phyloP scores from a whole-genome alignment of 2,888 invertebrate genomes.

The Drosophila nr. fundita region DNA sequence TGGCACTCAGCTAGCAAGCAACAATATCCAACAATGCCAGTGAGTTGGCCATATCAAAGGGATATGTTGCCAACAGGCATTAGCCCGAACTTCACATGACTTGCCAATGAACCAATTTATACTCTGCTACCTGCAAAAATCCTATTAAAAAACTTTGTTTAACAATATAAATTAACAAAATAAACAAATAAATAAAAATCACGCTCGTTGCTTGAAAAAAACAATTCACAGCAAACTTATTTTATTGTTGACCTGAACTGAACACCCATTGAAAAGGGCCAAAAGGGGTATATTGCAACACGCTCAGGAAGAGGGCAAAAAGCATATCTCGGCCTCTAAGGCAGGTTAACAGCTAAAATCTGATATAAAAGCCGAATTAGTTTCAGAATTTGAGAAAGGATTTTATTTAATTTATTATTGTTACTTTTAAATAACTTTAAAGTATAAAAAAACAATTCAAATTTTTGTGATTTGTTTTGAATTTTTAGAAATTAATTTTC shows the following conservation, averaged over 20 bases:
- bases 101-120: background rate
- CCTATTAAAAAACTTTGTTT: background rate
- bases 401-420: too few relatives aligned
- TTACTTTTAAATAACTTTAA: too few relatives aligned
- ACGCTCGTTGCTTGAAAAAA: background rate
- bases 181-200: background rate
- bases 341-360: background rate
- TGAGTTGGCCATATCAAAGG: conserved; percentile 17
- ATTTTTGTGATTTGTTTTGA: background rate
- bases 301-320: background rate
- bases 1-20: background rate
- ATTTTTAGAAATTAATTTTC: background rate
- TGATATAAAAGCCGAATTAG: background rate
- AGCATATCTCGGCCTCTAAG: background rate
- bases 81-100: background rate
- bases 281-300: background rate
- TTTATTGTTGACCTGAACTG: background rate
- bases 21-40: conserved; percentile 1
- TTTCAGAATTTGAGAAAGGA: fast-evolving
- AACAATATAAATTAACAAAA: background rate
- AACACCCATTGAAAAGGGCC: background rate
- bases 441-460: background rate
- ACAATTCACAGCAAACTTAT: background rate
- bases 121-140: background rate
- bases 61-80: conserved; percentile 19